Percentiles rank a stretch among this genome's conserved stretches.
Evolutionary conservation across 2,797 vertebrate genomes (phyloP).

Genomic region (Hoplostethus atlanticus): DNA sequence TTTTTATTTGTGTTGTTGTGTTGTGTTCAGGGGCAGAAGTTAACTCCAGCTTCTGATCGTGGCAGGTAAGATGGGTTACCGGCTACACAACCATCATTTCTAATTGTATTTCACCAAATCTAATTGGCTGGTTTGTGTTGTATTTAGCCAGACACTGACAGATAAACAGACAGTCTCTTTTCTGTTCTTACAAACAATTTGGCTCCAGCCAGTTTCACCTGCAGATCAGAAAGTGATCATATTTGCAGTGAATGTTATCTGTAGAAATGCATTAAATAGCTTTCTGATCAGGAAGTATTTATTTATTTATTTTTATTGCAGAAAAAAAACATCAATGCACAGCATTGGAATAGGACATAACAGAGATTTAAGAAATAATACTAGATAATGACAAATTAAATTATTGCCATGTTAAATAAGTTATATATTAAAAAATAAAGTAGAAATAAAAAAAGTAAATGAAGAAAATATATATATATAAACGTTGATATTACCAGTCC

Average conservation of each 20-base stretch:
- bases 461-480: no score
- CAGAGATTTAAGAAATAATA: background rate
- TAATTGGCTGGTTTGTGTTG: background rate
- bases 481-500: no score
- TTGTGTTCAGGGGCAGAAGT: background rate
- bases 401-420: no score
- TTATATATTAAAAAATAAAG: no score
- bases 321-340: no score
- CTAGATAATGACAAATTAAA: no score
- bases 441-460: no score
- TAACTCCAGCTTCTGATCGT: background rate
- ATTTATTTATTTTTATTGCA: no score
- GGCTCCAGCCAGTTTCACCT: background rate
- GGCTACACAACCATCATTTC: background rate
- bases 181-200: background rate
- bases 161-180: background rate
- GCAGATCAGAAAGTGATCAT: background rate
- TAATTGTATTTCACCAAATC: no score
- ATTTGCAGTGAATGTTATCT: background rate
- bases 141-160: background rate
- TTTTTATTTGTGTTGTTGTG: constrained; percentile 4
- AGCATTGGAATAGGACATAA: no score
- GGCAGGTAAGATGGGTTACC: background rate
- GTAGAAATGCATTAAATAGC: background rate
- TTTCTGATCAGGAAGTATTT: background rate